A percentile compares a stretch with the other conserved stretches of the same genome.
Evolutionary conservation across 2,113 vertebrate species (phyloP).

Genomic region (Atlantisia rogersi): DNA sequence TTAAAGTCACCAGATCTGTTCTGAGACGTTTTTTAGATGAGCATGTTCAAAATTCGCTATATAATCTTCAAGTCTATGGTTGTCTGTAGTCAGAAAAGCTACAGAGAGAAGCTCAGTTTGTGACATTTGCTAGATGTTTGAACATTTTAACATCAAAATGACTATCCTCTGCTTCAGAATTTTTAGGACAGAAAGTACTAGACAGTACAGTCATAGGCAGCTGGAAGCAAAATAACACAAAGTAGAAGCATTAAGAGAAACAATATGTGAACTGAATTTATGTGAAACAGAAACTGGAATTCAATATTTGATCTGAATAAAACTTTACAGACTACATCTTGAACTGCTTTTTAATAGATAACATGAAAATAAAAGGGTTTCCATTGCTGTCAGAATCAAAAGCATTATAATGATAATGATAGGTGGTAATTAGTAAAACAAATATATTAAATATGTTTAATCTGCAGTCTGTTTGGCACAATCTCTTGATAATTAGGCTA

Average conservation of each 20-base stretch:
- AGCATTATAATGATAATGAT: constrained; percentile 4
- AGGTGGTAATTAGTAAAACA: constrained; percentile 55
- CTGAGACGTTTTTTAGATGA: neutral
- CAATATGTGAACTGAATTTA: neutral
- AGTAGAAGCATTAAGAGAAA: neutral
- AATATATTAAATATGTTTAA: constrained; percentile 50
- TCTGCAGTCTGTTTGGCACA: constrained; percentile 16
- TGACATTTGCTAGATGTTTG: neutral
- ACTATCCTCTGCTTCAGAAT: neutral
- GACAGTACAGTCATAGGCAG: neutral
- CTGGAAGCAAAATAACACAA: neutral
- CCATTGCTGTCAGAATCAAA: neutral
- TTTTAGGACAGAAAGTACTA: neutral
- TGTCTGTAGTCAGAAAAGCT: neutral
- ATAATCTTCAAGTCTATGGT: neutral
- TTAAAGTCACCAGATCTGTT: neutral
- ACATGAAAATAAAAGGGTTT: constrained; percentile 1
- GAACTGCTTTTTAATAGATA: neutral
- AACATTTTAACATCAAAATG: neutral
- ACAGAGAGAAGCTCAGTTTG: neutral
- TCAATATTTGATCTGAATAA: neutral
- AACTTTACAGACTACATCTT: neutral
- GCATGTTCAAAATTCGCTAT: neutral
- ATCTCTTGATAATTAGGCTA: constrained; percentile 35
- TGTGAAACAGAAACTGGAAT: neutral